These are phyloP conservation scores for Pasiphila rectangulata DNA, from an alignment of 2,888 invertebrate genomes.

Conservation along the genomic window DNA sequence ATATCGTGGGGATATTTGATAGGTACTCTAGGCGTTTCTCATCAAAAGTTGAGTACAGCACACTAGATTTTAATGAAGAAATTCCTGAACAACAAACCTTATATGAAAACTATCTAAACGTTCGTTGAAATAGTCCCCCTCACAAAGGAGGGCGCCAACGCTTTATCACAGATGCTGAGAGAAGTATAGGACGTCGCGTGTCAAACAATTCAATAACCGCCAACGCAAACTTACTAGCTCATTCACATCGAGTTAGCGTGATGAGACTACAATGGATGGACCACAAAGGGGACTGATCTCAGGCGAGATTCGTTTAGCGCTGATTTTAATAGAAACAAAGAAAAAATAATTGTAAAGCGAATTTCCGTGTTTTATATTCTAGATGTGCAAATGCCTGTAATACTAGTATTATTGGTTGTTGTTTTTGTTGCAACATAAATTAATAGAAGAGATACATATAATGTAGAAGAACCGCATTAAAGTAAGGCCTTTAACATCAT, in stretches of 20 bases:
- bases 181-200: slow-evolving; percentile 42
- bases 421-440: no score
- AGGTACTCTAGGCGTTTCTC: neutral
- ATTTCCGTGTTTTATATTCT: no score
- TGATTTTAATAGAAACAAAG: slow-evolving; percentile 23
- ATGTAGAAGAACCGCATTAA: no score
- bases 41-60: neutral
- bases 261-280: slow-evolving; percentile 39
- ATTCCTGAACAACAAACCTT: neutral
- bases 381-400: no score
- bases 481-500: no score
- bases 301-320: slow-evolving; percentile 25
- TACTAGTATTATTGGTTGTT: no score
- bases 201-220: slow-evolving; percentile 59
- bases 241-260: slow-evolving; percentile 50
- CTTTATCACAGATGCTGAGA: slow-evolving; percentile 15
- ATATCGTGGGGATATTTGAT: neutral
- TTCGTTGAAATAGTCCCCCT: slow-evolving; percentile 3
- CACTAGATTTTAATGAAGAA: neutral
- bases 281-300: slow-evolving; percentile 38
- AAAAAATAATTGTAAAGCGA: no score
- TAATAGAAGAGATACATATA: no score
- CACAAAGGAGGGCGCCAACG: slow-evolving; percentile 10
- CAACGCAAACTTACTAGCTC: slow-evolving; percentile 42
- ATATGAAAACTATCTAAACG: neutral